Evolutionary conservation across 1,140 invertebrate genomes (phyloP), one percentile per base, ranked within the genome.

Genomic region (Drosophila repleta): DNA sequence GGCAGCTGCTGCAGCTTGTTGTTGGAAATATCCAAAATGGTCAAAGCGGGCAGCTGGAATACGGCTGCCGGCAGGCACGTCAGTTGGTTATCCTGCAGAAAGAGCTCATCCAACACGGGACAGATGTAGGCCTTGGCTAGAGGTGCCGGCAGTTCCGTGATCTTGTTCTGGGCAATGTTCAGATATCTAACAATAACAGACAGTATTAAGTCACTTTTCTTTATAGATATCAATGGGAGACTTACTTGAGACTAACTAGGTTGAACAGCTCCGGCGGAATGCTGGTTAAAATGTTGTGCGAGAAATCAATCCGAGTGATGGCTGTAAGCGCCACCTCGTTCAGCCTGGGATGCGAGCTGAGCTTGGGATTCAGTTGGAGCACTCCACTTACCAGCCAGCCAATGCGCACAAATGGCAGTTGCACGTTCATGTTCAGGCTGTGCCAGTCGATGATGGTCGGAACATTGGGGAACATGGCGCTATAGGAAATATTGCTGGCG

Each of bases 381-480:
- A 97, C 96, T 0, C 97, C 97, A 71, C 96, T 95, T 10, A 95
- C 94, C 7, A 99, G 90, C 97, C 98, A 99, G 53, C 97, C 95
- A 29, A 96, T 94, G 48, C 94, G 93, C 20, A 97, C 94, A 90
- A 95, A 92, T 76, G 93, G 92, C 32, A 96, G 90, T 71, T 94
- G 93, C 6, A 90, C 95, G 95, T 88, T 91, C 53, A 95, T 94
- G 75, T 97, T 95, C 18, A 84, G 26, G 77, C 96, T 95, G 75
- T 99, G 96, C 98, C 98, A 99, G 92, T 98, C 97, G 3, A 99
- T 94, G 94, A 98, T 98, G 0, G 98, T 97, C 0, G 98, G 94
- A 20, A 39, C 95, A 53, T 96, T 95, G 5, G 98, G 98, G 89
- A 97, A 97, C 63, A 97, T 94, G 5, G 96, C 94, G 71, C 95